These are phyloP conservation scores for Oryzias melastigma DNA, from an alignment of 2,113 vertebrate species.

Conservation along the genomic window DNA sequence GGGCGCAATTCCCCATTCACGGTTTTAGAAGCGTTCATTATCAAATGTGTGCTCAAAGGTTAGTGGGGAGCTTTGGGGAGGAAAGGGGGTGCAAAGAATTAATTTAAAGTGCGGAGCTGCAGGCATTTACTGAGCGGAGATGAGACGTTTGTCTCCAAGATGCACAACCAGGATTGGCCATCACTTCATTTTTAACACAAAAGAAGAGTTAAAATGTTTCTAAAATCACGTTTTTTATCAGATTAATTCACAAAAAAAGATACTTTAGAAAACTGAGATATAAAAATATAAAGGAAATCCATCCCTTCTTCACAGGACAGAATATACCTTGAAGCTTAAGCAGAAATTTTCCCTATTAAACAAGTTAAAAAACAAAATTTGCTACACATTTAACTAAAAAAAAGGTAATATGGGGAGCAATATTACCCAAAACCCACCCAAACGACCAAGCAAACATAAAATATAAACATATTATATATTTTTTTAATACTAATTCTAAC, in stretches of 20 bases:
- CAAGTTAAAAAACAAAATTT: neutral
- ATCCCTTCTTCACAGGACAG: constrained; percentile 43
- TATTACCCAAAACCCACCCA: too few species aligned
- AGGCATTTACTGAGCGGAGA: constrained; percentile 64
- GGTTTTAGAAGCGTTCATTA: constrained; percentile 85
- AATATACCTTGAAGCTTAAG: constrained; percentile 27
- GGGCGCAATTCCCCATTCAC: constrained; percentile 79
- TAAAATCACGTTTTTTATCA: neutral
- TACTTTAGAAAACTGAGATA: neutral
- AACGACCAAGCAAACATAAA: too few species aligned
- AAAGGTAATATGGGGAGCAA: too few species aligned
- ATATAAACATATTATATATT: too few species aligned
- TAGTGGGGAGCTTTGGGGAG: constrained; percentile 56
- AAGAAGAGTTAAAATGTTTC: constrained; percentile 31
- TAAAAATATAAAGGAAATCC: constrained; percentile 7
- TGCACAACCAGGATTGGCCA: constrained; percentile 67
- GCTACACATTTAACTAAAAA: neutral
- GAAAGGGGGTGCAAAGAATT: constrained; percentile 69
- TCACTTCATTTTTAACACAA: constrained; percentile 67
- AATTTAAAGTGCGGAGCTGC: constrained; percentile 73
- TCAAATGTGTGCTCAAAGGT: constrained; percentile 80
- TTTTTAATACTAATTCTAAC: neutral
- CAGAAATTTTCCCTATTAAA: constrained; percentile 9
- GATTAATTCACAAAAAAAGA: constrained; percentile 7
- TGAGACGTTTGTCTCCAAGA: constrained; percentile 73